Percentiles rank a stretch among this genome's conserved stretches.
Conservation (phyloP, 2,888 invertebrate genomes). For the Himalopsyche anomala region DNA sequence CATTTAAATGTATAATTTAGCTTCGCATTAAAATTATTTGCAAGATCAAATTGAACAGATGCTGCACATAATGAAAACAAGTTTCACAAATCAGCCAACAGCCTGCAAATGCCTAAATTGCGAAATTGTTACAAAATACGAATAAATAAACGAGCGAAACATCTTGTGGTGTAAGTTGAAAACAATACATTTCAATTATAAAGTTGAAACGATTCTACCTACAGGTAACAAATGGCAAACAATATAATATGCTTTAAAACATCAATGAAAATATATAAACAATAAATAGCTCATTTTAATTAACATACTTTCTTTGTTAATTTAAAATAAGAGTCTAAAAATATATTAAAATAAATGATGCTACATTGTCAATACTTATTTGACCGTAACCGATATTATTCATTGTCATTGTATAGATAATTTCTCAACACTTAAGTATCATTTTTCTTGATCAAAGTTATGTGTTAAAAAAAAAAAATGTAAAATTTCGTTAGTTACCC, state of each 20-base stretch:
- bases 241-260: not conserved
- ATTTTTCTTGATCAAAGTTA: too few relatives aligned
- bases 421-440: too few relatives aligned
- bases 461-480: too few relatives aligned
- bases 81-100: not conserved
- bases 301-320: too few relatives aligned
- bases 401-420: too few relatives aligned
- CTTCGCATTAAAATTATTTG: not conserved
- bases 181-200: constrained; percentile 35
- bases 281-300: too few relatives aligned
- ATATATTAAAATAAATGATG: too few relatives aligned
- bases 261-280: too few relatives aligned
- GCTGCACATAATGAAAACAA: not conserved
- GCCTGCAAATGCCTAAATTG: not conserved
- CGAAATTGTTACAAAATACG: not conserved
- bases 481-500: too few relatives aligned
- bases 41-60: not conserved
- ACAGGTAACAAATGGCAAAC: constrained; percentile 28
- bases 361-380: too few relatives aligned
- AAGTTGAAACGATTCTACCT: constrained; percentile 3
- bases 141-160: constrained; percentile 36
- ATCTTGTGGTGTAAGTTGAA: constrained; percentile 16
- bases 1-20: not conserved
- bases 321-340: too few relatives aligned
- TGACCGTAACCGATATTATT: too few relatives aligned